Conservation (phyloP, 1,140 invertebrate species). For the Drosophila sechellia region DNA sequence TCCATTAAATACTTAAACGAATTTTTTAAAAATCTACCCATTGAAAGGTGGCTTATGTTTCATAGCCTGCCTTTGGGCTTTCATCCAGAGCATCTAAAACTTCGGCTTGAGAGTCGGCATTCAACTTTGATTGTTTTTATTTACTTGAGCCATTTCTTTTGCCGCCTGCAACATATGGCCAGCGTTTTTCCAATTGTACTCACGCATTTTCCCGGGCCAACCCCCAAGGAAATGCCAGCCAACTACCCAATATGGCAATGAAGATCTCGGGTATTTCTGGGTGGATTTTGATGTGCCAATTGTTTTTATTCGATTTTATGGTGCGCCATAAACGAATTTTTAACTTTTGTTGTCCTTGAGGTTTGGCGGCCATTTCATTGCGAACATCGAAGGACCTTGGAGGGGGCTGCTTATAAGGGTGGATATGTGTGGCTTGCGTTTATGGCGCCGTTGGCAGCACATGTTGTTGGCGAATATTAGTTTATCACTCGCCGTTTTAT, state of each 20-base stretch:
- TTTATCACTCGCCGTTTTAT: conserved; percentile 64
- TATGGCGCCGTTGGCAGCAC: conserved; percentile 33
- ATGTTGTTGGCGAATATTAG: conserved; percentile 64
- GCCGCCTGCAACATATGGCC: conserved; percentile 65
- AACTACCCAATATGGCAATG: conserved; percentile 35
- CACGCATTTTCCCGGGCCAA: conserved; percentile 20
- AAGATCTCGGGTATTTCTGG: conserved; percentile 63
- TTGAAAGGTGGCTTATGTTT: not conserved
- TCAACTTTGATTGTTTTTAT: conserved; percentile 54
- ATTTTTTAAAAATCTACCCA: not conserved
- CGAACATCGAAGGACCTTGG: conserved; percentile 11
- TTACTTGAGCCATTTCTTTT: conserved; percentile 72
- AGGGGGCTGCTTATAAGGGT: not conserved
- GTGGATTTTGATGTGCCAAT: conserved; percentile 78
- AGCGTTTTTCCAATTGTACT: conserved; percentile 30
- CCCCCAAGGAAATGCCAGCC: not conserved
- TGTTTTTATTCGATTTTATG: conserved; percentile 83
- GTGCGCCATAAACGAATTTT: conserved; percentile 76
- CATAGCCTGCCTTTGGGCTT: not conserved
- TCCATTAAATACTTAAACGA: not conserved
- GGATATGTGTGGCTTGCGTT: conserved; percentile 50
- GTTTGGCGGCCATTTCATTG: conserved; percentile 45
- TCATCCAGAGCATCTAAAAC: not conserved
- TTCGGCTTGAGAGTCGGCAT: not conserved
- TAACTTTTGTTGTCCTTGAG: conserved; percentile 69